Evolutionary conservation across 2,888 invertebrate genomes (phyloP), one percentile per base, ranked within the genome.

Genomic region (Autographa pulchrina): DNA sequence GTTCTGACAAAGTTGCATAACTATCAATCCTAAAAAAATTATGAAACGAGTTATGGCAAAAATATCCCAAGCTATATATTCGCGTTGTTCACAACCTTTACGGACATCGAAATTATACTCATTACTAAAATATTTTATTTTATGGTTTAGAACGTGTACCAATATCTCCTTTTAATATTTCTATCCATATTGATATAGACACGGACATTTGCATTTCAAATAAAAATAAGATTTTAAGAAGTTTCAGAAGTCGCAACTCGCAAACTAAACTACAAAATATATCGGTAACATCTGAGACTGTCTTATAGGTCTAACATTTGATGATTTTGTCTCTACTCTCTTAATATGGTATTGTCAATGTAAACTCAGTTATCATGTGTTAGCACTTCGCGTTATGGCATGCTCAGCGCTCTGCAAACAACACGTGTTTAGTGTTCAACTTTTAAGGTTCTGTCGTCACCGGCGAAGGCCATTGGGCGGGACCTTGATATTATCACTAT

Each of bases 361-460:
- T 62, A 75, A 68, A 75, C 70, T 71, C 64, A 70, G 56, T 79
- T 79, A 79, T 75, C 79, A 61, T 62, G 25, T 74, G 38, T 75
- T 80, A 78, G 64, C 73, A 75, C 73, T 68, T 74, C 60, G 65
- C 80, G 68, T 73, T 68, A 62, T 35, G 63, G 74, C 69, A 58
- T 65, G 70, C 38, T 70, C 41, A 35, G 43, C 70, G 70, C 48
- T 70, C 35, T 18, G 43, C 70, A 78, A 74, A 78, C 76, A 78
- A 58, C 35, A 14, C 68, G 64, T 61, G 62, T 73, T 70, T 66
- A 63, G 64, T 65, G 77, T 58, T 32, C 64, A 62, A 31, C 35
- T 41, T 62, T 41, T 62, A 43, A 68, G 60, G 35, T 62, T 32
- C 32, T 52, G 70, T 16, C 52, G 69, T 65, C 75, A 52, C 32